Base-by-base conservation (phyloP, 2,888 invertebrate species). In the Caenorhabditis japonica region DNA sequence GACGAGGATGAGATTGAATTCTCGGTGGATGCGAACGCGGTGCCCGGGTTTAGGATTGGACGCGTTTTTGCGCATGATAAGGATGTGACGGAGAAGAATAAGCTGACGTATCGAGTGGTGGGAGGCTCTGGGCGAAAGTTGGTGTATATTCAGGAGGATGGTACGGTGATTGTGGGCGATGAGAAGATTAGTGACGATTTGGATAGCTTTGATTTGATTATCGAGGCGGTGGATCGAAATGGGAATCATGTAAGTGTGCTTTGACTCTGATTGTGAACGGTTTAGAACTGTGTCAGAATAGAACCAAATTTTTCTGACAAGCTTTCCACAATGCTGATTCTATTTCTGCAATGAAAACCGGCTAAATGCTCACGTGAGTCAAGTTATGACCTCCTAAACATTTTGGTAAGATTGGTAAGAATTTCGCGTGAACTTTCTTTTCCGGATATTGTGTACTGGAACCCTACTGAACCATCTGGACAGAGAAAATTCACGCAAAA, bases 121-220 rank as follows among this genome's bases (percentile, higher is more conserved):
- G 80, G 82, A 41, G 78, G 80, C 17, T 68, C 74, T 10, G 83
- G 81, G 38, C 41, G 72, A 15, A 66, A 75, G n/a, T 30, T 82
- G 30, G 81, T 83, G 13, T 76, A 81, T 38, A 77, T 84, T 38
- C 77, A 77, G 44, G 75, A 76, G 36, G 83, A 83, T 52, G 84
- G 84, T 7, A 75, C 77, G 2, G 58, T 84, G 25, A 59, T 81
- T 43, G 69, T 81, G 21, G 80, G 75, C 0, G 77, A 79, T 39
- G 68, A 55, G 34, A 36, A 12, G 34, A 59, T 74, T 53, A 15
- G 33, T 0, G 25, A 59, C 12, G 72, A 66, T 13, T 13, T 52
- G 19, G 76, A 75, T 4, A 51, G 43, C 1, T 82, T 83, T 43
- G 79, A 79, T 64, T 53, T 83, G 15, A 68, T 75, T 12, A 59